Evolutionary conservation across 2,113 vertebrate genomes (phyloP).

Genomic region (Syrmaticus mikado): DNA sequence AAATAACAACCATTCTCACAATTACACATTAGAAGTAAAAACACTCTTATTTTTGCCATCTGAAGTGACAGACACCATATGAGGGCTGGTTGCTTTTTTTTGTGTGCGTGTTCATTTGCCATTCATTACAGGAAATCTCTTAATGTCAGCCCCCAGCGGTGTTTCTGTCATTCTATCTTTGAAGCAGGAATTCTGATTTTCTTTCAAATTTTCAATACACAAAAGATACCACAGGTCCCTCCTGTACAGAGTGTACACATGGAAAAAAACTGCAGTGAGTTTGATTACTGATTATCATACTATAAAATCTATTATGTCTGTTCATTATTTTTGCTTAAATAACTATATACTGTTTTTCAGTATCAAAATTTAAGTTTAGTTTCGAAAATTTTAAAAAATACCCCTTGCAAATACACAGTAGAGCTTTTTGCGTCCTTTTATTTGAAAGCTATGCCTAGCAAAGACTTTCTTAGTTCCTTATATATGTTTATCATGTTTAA

Average conservation of each 20-base stretch:
- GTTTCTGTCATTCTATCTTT: background rate
- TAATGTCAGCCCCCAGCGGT: background rate
- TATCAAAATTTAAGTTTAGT: background rate
- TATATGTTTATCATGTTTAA: background rate
- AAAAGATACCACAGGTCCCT: background rate
- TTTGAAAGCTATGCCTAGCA: background rate
- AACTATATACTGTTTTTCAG: background rate
- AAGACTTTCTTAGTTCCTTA: background rate
- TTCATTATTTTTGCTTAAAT: background rate
- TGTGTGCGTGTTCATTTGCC: background rate
- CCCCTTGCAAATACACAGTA: background rate
- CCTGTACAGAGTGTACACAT: background rate
- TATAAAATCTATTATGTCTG: background rate
- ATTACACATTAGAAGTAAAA: background rate
- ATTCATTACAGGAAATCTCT: background rate
- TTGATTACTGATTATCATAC: background rate
- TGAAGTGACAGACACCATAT: background rate
- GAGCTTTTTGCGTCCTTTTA: background rate
- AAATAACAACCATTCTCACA: background rate
- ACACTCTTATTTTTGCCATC: background rate
- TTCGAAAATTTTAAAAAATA: background rate
- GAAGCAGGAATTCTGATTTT: background rate
- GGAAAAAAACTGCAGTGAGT: background rate
- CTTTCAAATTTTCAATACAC: background rate
- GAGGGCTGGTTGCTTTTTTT: background rate